Evolutionary conservation across 2,797 vertebrate species (phyloP).

Genomic region (Eulemur mongoz): DNA sequence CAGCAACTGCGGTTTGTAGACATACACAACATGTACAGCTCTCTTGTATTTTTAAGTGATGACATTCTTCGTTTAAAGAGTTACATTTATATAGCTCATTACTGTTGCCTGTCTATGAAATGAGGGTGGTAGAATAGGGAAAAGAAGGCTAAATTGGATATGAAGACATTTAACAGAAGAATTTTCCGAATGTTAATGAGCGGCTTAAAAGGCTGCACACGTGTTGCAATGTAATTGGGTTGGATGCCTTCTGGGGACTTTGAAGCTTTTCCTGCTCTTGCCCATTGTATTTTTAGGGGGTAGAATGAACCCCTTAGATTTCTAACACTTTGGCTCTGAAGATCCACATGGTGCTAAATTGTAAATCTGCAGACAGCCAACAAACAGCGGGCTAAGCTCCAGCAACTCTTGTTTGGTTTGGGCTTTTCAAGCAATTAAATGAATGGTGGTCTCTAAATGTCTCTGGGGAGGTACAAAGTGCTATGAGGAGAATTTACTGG

Average conservation of each 20-base stretch:
- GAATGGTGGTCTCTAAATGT: conserved; percentile 82
- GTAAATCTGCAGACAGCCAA: conserved; percentile 87
- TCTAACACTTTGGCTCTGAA: conserved; percentile 83
- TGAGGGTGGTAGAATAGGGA: conserved; percentile 74
- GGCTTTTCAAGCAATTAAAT: conserved; percentile 85
- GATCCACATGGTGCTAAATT: conserved; percentile 83
- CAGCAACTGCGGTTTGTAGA: conserved; percentile 94
- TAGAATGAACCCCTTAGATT: conserved; percentile 80
- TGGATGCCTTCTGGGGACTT: conserved; percentile 82
- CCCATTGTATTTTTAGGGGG: conserved; percentile 78
- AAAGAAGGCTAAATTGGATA: conserved; percentile 88
- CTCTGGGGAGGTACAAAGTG: conserved; percentile 80
- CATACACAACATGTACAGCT: conserved; percentile 91
- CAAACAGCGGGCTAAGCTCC: conserved; percentile 77
- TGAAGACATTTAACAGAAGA: conserved; percentile 82
- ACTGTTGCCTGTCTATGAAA: conserved; percentile 86
- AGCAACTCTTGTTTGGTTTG: conserved; percentile 80
- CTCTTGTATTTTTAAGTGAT: conserved; percentile 94
- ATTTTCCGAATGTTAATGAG: conserved; percentile 84
- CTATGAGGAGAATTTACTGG: conserved; percentile 81
- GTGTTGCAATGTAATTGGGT: conserved; percentile 78
- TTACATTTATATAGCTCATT: conserved; percentile 89
- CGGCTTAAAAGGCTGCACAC: conserved; percentile 75
- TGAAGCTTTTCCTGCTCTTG: conserved; percentile 70
- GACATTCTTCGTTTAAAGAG: conserved; percentile 97